Base-by-base conservation (phyloP, 2,797 vertebrate species). In the Tympanoctomys barrerae region DNA sequence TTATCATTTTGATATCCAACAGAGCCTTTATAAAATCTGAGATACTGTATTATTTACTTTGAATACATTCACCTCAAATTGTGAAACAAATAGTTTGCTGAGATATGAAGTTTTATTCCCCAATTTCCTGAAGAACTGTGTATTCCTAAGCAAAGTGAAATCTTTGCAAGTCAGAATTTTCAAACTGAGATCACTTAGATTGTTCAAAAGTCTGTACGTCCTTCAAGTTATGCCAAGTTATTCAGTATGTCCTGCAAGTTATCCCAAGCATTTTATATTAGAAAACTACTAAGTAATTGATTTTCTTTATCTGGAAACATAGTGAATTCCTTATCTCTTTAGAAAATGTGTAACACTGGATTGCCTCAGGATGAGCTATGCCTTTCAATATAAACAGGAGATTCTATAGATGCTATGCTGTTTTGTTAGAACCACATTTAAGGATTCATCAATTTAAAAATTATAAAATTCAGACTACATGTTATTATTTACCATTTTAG, bases 371-470 rank as follows among this genome's bases (percentile, higher is more conserved):
- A 54, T 10, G 75, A 36, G 28, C 1, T 42, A 70, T 26, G 6
- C 7, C n/a, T 8, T 26, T 78, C 33, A 39, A 1, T 49, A 66
- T 75, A 77, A 54, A 81, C 90, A 75, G 42, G 28, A 87, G 18
- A 80, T 79, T 66, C 22, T 64, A 2, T 68, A 54, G 77, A 66
- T 66, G 1, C 2, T 36, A 31, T 46, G 75, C 5, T 1, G 39
- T 36, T 92, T 94, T 49, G 49, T 54, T 61, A 68, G 49, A 73
- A 80, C 46, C 39, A 68, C 79, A 46, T 61, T 87, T 70, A 79
- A 39, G 87, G 87, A 87, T 66, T 75, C 39, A 79, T 7, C 7
- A 88, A 90, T 46, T 84, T 89, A 75, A 85, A 95, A 94, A 11
- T 13, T 42, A 39, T 78, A 61, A 85, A 96, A 87, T 33, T 82